Percentiles rank a stretch among this genome's conserved stretches.
Evolutionary conservation across 2,888 invertebrate species (phyloP).

Genomic region (Cheilosia urbana): DNA sequence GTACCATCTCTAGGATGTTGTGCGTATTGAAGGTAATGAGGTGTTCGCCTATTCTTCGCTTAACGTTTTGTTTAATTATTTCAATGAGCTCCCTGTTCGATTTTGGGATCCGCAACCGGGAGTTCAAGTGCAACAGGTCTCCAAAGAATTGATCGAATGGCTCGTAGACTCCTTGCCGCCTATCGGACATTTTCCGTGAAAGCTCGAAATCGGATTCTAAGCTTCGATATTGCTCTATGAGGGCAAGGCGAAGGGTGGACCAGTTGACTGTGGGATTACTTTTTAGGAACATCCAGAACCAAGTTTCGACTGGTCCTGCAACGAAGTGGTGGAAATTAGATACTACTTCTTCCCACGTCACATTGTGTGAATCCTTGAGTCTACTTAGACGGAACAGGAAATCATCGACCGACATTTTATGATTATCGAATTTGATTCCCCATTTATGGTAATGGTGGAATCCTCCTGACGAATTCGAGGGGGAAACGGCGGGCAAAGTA

Average conservation of each 20-base stretch:
- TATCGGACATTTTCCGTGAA: neutral
- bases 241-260: neutral
- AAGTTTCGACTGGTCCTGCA: neutral
- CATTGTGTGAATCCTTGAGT: neutral
- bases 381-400: neutral
- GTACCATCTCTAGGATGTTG: no score
- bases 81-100: neutral
- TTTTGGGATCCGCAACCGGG: neutral
- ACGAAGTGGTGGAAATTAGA: neutral
- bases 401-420: neutral
- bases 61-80: neutral
- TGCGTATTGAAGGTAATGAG: neutral
- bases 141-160: neutral
- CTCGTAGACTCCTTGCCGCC: neutral
- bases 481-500: no score
- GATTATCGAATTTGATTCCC: constrained; percentile 3
- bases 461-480: no score
- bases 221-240: neutral
- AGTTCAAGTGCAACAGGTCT: neutral
- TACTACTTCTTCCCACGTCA: neutral
- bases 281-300: constrained; percentile 1
- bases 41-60: neutral
- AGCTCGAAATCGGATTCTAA: neutral
- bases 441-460: neutral
- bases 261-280: neutral